These are phyloP conservation scores for Ommatoiulus sabulosus DNA, from an alignment of 2,888 invertebrate species.

Conservation along the genomic window DNA sequence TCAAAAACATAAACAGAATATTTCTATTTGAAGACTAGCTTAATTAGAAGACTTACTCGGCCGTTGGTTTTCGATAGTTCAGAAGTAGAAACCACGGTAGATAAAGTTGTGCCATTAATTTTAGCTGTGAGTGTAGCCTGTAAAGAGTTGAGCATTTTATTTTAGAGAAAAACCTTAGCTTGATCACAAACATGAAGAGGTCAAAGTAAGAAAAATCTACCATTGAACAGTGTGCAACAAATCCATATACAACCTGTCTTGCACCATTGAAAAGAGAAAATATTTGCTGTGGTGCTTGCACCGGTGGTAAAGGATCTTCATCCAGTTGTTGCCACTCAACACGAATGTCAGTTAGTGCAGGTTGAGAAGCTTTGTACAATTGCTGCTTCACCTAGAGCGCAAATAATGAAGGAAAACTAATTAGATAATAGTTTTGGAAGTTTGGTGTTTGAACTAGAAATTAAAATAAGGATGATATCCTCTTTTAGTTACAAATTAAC, in stretches of 20 bases:
- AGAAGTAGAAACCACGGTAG: conserved; percentile 58
- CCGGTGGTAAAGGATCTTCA: conserved; percentile 31
- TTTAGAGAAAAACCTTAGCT: not conserved
- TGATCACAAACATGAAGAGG: not conserved
- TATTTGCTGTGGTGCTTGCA: conserved; percentile 58
- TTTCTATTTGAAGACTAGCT: not conserved
- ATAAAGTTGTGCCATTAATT: conserved; percentile 32
- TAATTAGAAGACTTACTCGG: conserved; percentile 14
- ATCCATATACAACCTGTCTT: conserved; percentile 58
- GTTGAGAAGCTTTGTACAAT: conserved; percentile 56
- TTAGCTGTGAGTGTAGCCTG: conserved; percentile 57
- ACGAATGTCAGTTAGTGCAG: conserved; percentile 57
- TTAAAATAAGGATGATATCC: not conserved
- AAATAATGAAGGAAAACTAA: not conserved
- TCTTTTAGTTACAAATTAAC: not conserved
- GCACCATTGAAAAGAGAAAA: conserved; percentile 58
- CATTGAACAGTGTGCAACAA: conserved; percentile 57
- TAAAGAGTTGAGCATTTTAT: not conserved
- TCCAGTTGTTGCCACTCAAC: conserved; percentile 60
- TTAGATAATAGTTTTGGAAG: not conserved
- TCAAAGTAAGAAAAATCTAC: conserved; percentile 41
- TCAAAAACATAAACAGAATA: not conserved
- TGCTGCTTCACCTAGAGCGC: conserved; percentile 53
- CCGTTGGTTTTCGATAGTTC: conserved; percentile 56
- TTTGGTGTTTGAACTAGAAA: not conserved